Conservation (phyloP, 2,888 invertebrate species). For the Hyppa rectilinea region DNA sequence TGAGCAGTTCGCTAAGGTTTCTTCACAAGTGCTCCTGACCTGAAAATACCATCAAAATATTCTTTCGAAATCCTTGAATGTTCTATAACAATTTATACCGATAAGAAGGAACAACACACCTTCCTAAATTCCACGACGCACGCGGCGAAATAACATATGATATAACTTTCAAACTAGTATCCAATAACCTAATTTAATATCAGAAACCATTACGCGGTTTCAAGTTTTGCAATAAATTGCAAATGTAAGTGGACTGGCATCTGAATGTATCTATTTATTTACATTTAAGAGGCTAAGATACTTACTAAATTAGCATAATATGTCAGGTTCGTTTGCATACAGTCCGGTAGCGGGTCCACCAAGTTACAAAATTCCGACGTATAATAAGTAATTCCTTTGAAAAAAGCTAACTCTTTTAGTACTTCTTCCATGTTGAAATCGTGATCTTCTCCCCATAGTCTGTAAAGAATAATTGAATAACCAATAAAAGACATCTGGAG, state of each 20-base stretch:
- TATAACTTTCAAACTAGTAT: background rate
- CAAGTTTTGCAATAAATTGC: background rate
- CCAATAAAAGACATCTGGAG: background rate
- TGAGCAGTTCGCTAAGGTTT: constrained; percentile 90
- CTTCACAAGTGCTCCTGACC: constrained; percentile 91
- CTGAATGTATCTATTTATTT: background rate
- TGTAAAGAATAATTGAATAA: constrained; percentile 69
- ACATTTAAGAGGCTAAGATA: constrained; percentile 21
- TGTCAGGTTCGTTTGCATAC: constrained; percentile 91
- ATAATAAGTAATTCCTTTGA: constrained; percentile 93
- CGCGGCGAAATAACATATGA: background rate
- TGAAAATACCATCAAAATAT: constrained; percentile 59
- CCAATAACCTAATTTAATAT: background rate
- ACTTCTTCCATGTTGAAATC: constrained; percentile 94
- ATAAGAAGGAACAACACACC: background rate
- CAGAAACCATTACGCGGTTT: background rate
- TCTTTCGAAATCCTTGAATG: background rate
- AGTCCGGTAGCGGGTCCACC: constrained; percentile 88
- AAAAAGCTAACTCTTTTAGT: constrained; percentile 93
- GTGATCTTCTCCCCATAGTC: constrained; percentile 92
- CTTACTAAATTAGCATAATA: constrained; percentile 91
- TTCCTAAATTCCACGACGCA: background rate
- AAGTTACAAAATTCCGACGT: constrained; percentile 92
- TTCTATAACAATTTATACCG: background rate
- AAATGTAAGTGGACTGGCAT: background rate